Conservation (phyloP, 2,113 vertebrate genomes). For the Caranx melampygus region DNA sequence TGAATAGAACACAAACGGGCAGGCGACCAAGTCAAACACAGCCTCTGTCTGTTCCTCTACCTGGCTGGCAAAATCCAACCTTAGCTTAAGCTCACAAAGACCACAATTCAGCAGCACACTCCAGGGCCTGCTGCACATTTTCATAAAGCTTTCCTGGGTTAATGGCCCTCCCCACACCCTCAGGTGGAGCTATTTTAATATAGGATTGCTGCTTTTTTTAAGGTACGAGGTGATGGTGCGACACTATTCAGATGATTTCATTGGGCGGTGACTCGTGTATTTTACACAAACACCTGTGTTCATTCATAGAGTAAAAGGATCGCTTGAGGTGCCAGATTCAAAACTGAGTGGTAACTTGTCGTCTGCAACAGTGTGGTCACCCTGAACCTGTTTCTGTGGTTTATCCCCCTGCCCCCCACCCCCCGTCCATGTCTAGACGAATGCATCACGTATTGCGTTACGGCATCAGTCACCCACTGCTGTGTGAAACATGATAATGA, state of each 20-base stretch:
- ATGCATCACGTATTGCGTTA: constrained; percentile 49
- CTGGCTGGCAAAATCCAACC: constrained; percentile 70
- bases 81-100: constrained; percentile 78
- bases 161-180: constrained; percentile 57
- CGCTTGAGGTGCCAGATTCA: constrained; percentile 38
- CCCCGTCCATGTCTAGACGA: constrained; percentile 62
- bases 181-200: constrained; percentile 55
- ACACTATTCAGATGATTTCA: constrained; percentile 69
- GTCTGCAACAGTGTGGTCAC: constrained; percentile 6
- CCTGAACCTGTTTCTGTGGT: constrained; percentile 22
- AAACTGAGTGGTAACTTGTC: constrained; percentile 37
- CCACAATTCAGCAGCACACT: constrained; percentile 78
- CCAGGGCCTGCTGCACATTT: constrained; percentile 60
- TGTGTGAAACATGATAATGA: constrained; percentile 31
- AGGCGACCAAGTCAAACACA: constrained; percentile 80
- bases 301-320: constrained; percentile 44
- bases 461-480: constrained; percentile 53
- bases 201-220: constrained; percentile 60
- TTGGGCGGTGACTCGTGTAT: constrained; percentile 40
- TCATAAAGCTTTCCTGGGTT: constrained; percentile 68
- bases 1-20: constrained; percentile 70
- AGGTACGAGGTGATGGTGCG: constrained; percentile 47
- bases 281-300: constrained; percentile 65
- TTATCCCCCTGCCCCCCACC: constrained; percentile 16
- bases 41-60: constrained; percentile 69